Conservation (phyloP, 2,797 vertebrate genomes). For the Amblyraja radiata region DNA sequence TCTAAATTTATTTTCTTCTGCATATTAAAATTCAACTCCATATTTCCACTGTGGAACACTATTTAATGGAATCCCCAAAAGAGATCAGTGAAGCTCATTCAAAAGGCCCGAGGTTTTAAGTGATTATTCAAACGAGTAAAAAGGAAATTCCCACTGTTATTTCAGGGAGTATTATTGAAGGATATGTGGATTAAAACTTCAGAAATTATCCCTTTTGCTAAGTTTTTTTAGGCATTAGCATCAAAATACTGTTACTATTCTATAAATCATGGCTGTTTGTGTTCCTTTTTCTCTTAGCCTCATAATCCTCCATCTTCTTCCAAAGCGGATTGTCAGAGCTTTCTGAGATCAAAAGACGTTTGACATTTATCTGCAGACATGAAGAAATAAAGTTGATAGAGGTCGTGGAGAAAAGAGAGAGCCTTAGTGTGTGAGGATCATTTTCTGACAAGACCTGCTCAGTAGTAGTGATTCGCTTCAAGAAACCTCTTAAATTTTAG, state of each 20-base stretch:
- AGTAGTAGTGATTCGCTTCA: not conserved
- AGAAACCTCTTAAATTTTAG: not conserved
- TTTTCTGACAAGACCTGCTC: not conserved
- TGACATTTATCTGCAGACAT: not conserved
- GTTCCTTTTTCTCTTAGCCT: not conserved
- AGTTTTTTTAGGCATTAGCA: not conserved
- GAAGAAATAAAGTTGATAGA: not conserved
- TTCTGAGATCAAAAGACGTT: not conserved
- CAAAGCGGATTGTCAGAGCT: not conserved
- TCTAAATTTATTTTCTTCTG: too few relatives aligned
- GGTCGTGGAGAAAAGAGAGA: not conserved
- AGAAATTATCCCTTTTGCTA: not conserved
- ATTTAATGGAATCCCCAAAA: not conserved
- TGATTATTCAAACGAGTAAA: not conserved
- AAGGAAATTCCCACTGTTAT: not conserved
- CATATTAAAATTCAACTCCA: not conserved
- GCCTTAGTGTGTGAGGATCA: not conserved
- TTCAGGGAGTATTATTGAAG: not conserved
- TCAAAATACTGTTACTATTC: not conserved
- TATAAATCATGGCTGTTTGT: not conserved
- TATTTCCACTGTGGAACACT: not conserved
- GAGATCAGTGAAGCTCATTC: not conserved
- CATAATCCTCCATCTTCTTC: slow-evolving; percentile 15
- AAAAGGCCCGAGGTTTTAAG: not conserved
- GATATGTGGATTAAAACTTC: not conserved